phyloP scores from a whole-genome alignment of 1,140 invertebrate genomes.

The Penaeus japonicus region DNA sequence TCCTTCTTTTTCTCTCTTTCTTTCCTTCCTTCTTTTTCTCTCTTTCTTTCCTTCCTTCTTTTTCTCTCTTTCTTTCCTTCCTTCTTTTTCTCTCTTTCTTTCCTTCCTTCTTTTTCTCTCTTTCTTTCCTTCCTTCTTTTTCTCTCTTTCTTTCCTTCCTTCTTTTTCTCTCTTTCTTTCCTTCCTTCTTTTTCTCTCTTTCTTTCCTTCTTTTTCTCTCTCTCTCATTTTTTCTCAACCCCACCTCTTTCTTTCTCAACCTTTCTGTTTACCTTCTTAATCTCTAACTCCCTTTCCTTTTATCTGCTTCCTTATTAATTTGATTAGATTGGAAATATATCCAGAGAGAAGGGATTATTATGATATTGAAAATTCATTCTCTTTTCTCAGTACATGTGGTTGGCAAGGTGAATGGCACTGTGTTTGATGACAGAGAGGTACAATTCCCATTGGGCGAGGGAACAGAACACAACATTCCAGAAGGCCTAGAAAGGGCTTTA shows the following conservation, averaged over 20 bases:
- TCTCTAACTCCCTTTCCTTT: background rate
- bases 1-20: too few relatives aligned
- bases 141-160: background rate
- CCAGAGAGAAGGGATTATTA: background rate
- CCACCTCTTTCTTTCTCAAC: too few relatives aligned
- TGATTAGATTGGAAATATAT: too few relatives aligned
- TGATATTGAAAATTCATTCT: background rate
- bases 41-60: too few relatives aligned
- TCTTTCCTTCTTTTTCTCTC: too few relatives aligned
- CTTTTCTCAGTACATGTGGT: constrained; percentile 76
- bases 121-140: constrained; percentile 1
- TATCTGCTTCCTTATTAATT: background rate
- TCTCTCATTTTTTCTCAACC: too few relatives aligned
- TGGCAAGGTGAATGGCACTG: constrained; percentile 73
- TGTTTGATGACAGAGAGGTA: constrained; percentile 81
- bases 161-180: background rate
- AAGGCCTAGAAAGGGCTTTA: constrained; percentile 86
- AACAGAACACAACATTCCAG: constrained; percentile 75
- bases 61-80: too few relatives aligned
- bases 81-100: background rate
- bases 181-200: too few relatives aligned
- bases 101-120: background rate
- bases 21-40: too few relatives aligned
- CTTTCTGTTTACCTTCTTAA: too few relatives aligned
- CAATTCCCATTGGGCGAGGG: constrained; percentile 90